Evolutionary conservation across 1,140 invertebrate genomes (phyloP), one percentile per base, ranked within the genome.

Genomic region (Pogonus chalceus): DNA sequence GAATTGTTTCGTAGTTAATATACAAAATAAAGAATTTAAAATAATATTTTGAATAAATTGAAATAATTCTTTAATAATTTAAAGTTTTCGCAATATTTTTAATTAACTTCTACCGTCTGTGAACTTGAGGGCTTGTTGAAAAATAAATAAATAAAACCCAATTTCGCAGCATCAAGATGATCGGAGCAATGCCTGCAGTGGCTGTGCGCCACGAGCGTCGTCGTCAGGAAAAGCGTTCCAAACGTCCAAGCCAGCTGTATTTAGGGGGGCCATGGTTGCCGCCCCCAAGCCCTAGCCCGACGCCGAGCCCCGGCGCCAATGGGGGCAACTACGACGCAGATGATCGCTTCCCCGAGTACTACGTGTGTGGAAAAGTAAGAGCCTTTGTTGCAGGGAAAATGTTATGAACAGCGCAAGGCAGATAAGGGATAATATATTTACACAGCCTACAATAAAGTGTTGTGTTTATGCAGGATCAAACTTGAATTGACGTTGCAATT

Each of bases 181-280:
- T 89, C 64, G 87, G 87, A 58, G 87, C 86, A 49, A 89, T 88
- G 87, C 87, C 86, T 69, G 86, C 87, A 57, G 85, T 90, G 69
- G 85, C 87, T 16, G 85, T 90, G 24, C 81, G 86, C 65, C 85
- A 88, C 70, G 85, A 88, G 69, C 74, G 86, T 56, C 75, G 84
- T 49, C 81, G 85, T 58, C 80, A 82, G 60, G 83, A 87, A 63
- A 87, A 85, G 74, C 72, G 81, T 49, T 69, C 69, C 58, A 80
- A 75, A 65, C 72, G 84, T 56, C 84, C 84, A 2, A 83, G 80
- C 62, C 82, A 87, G 67, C 75, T 86, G 57, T 83, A 83, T 66
- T 72, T 85, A 53, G 75, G 75, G 24, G 74, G 77, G 14, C 74
- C 72, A 68, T 81, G 73, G 75, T 66, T 70, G 61, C 76, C 71